Evolutionary conservation across 2,113 vertebrate genomes (phyloP).

Genomic region (Rafetus swinhoei): DNA sequence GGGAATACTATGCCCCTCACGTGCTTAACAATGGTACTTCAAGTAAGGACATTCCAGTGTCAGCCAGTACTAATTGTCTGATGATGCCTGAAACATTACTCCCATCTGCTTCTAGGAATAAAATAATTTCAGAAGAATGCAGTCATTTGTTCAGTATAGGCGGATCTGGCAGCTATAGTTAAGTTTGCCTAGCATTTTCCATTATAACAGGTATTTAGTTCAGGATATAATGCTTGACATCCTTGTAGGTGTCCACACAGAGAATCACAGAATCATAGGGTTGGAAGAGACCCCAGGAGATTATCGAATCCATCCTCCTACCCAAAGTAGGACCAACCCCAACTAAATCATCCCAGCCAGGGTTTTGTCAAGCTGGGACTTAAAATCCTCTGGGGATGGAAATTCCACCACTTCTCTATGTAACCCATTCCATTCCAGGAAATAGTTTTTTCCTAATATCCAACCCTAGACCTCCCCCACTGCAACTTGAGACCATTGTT

Average conservation of each 20-base stretch:
- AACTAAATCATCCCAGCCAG: no score
- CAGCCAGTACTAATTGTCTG: not conserved
- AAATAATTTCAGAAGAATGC: not conserved
- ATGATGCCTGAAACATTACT: not conserved
- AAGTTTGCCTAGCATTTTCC: not conserved
- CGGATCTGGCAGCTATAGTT: not conserved
- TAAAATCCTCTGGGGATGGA: no score
- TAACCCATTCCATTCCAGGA: no score
- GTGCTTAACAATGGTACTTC: rapidly evolving
- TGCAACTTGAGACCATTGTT: no score
- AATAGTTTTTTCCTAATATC: no score
- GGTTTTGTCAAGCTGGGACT: no score
- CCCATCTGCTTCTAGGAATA: not conserved
- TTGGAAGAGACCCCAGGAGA: no score
- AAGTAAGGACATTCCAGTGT: not conserved
- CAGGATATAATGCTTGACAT: not conserved
- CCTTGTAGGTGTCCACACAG: not conserved
- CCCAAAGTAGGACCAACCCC: no score
- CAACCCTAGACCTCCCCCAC: no score
- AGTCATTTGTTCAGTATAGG: not conserved
- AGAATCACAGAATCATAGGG: no score
- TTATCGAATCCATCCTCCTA: no score
- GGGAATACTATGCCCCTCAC: rapidly evolving
- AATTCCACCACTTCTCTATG: no score
- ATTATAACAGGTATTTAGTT: not conserved